Percentiles rank a stretch among this genome's conserved stretches.
Evolutionary conservation across 1,140 invertebrate genomes (phyloP).

Genomic region (Phthorimaea operculella): DNA sequence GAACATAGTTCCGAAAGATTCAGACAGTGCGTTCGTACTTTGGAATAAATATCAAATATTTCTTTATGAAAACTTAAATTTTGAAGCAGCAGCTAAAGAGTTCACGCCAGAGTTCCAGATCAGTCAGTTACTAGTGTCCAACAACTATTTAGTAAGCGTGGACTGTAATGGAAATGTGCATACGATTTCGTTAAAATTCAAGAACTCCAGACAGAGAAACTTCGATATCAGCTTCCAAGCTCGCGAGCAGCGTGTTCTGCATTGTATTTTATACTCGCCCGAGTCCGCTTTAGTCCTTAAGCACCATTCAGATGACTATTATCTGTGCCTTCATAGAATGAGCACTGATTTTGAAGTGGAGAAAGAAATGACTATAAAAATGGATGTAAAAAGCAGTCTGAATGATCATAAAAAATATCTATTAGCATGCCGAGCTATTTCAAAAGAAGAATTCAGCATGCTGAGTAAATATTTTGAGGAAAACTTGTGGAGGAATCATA

Average conservation of each 20-base stretch:
- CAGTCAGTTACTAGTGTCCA: conserved; percentile 22
- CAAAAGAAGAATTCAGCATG: conserved; percentile 14
- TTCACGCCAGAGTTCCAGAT: conserved; percentile 36
- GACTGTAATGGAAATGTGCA: conserved; percentile 35
- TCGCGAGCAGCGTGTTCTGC: conserved; percentile 21
- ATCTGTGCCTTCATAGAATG: conserved; percentile 28
- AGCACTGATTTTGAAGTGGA: conserved; percentile 23
- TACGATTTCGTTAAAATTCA: conserved; percentile 35
- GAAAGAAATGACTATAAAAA: conserved; percentile 17
- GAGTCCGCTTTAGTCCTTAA: conserved; percentile 29
- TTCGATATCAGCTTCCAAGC: conserved; percentile 30
- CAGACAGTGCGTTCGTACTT: conserved; percentile 23
- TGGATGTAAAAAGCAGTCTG: conserved; percentile 8
- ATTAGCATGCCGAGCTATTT: conserved; percentile 16
- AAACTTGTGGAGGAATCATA: conserved; percentile 14
- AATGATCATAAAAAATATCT: conserved; percentile 13
- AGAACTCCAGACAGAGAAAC: conserved; percentile 32
- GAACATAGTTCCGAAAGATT: conserved; percentile 28
- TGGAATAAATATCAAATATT: conserved; percentile 56
- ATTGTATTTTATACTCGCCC: conserved; percentile 13
- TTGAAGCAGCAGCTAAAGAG: conserved; percentile 20
- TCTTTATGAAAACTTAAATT: conserved; percentile 32
- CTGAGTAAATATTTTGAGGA: neutral
- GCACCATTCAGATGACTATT: conserved; percentile 22
- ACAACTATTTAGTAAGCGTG: conserved; percentile 39